Evolutionary conservation across 2,888 invertebrate genomes (phyloP).

Genomic region (Diarsia brunnea): DNA sequence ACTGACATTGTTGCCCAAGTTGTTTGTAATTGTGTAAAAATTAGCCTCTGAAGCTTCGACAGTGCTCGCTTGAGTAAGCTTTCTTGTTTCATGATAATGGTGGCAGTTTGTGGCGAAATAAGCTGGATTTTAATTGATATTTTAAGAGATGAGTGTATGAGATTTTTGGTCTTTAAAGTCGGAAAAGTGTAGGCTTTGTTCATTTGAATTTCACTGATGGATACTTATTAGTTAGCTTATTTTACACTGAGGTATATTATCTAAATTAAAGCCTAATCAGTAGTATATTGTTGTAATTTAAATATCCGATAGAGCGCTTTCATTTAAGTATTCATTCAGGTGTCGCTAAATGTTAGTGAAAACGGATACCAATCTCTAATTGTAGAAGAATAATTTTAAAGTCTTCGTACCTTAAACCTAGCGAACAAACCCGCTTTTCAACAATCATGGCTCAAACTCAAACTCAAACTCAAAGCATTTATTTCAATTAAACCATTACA

Average conservation of each 20-base stretch:
- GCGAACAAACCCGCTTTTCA: too few species aligned
- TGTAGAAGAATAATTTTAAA: neutral
- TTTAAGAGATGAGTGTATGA: neutral
- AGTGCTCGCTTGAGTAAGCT: slow-evolving; percentile 68
- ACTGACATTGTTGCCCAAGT: slow-evolving; percentile 49
- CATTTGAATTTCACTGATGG: neutral
- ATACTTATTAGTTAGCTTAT: neutral
- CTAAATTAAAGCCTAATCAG: neutral
- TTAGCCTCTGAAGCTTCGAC: slow-evolving; percentile 47
- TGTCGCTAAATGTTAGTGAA: neutral
- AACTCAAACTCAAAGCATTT: too few species aligned
- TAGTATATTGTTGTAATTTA: neutral
- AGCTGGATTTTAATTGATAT: slow-evolving; percentile 23
- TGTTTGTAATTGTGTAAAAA: slow-evolving; percentile 60
- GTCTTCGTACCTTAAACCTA: too few species aligned
- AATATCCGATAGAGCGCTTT: too few species aligned
- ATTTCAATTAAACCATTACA: too few species aligned
- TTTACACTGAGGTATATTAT: neutral
- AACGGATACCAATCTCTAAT: neutral
- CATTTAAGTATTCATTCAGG: neutral
- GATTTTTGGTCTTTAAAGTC: neutral
- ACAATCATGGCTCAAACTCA: too few species aligned
- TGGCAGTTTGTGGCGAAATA: slow-evolving; percentile 33
- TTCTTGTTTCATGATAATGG: slow-evolving; percentile 72
- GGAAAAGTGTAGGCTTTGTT: neutral